Evolutionary conservation across 2,113 vertebrate genomes (phyloP).

Genomic region (Mixornis gularis): DNA sequence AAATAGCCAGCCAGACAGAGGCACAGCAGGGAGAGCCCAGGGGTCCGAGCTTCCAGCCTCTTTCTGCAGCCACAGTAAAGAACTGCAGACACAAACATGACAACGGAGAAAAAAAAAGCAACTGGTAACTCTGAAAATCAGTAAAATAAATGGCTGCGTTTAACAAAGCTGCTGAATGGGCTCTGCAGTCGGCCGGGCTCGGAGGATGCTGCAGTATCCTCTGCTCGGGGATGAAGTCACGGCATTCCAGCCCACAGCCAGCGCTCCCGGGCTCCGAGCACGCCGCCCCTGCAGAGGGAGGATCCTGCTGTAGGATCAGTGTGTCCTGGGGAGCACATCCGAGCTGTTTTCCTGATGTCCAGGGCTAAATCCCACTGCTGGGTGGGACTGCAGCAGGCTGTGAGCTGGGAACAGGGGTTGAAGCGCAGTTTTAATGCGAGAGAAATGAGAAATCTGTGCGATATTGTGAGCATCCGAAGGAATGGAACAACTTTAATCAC

Average conservation of each 20-base stretch:
- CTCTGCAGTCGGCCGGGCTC: background rate
- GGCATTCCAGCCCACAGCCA: background rate
- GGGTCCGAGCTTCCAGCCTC: background rate
- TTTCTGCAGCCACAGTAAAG: background rate
- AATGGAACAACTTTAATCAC: background rate
- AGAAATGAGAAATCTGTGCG: background rate
- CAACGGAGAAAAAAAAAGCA: background rate
- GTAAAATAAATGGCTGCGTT: background rate
- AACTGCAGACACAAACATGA: constrained; percentile 10
- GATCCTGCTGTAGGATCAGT: background rate
- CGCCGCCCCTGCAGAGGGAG: background rate
- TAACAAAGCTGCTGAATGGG: background rate
- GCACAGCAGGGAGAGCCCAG: constrained; percentile 29
- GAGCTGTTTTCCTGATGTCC: background rate
- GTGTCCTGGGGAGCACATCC: background rate
- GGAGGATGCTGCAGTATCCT: constrained; percentile 7
- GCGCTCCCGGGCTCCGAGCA: background rate
- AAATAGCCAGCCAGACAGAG: background rate
- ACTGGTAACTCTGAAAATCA: background rate
- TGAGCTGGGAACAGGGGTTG: background rate
- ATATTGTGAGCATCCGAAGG: background rate
- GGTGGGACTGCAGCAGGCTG: background rate
- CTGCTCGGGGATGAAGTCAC: background rate
- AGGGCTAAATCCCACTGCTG: background rate
- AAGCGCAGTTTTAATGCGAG: background rate